Percentiles rank a stretch among this genome's conserved stretches.
Conservation (phyloP, 2,797 vertebrate genomes). For the Danio albolineatus region DNA sequence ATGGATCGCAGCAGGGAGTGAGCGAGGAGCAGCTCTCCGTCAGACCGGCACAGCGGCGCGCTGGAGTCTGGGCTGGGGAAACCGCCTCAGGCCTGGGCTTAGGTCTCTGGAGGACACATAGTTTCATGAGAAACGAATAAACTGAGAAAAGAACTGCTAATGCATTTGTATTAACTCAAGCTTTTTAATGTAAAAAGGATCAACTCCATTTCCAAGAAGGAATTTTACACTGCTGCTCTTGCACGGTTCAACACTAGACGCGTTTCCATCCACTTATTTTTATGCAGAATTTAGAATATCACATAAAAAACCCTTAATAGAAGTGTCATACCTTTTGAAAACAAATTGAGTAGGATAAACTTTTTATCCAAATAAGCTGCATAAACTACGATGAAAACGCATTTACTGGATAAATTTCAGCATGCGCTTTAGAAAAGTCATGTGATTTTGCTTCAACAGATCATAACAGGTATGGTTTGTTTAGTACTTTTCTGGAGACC, state of each 20-base stretch:
- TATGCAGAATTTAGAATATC: no score
- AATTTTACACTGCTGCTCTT: not conserved
- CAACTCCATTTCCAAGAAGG: not conserved
- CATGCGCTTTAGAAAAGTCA: no score
- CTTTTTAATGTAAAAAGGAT: conserved; percentile 9
- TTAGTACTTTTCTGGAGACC: no score
- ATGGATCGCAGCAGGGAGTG: conserved; percentile 88
- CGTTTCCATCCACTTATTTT: no score
- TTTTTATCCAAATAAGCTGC: no score
- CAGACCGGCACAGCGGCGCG: conserved; percentile 82
- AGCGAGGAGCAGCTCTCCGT: conserved; percentile 87
- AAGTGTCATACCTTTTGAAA: no score
- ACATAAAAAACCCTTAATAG: no score
- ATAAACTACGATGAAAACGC: no score
- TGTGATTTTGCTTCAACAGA: no score
- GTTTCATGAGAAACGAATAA: conserved; percentile 15
- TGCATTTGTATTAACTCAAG: not conserved
- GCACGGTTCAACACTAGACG: not conserved
- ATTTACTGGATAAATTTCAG: no score
- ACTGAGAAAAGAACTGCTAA: conserved; percentile 5
- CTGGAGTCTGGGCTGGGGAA: conserved; percentile 60
- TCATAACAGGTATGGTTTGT: no score
- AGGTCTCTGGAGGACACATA: conserved; percentile 45
- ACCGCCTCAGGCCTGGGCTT: conserved; percentile 46
- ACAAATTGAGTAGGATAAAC: no score